Evolutionary conservation across 1,140 invertebrate genomes (phyloP).

Genomic region (Trissolcus basalis): DNA sequence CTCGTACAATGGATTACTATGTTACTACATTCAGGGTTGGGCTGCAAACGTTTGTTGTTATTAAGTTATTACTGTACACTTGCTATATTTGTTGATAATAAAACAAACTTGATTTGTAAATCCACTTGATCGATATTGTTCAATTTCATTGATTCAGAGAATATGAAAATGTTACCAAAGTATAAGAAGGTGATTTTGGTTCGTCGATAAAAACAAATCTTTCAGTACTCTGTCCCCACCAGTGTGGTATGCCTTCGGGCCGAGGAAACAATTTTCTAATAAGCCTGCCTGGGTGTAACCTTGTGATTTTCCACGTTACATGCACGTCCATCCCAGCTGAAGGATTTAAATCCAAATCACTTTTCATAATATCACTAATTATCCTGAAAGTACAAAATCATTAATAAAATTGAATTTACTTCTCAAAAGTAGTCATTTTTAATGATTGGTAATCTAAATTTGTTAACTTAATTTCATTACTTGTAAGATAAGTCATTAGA

Average conservation of each 20-base stretch:
- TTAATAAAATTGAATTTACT: constrained; percentile 3
- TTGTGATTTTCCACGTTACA: constrained; percentile 82
- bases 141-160: too few relatives aligned
- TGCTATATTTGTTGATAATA: too few relatives aligned
- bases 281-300: constrained; percentile 80
- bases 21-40: constrained; percentile 85
- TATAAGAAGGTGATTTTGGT: constrained; percentile 77
- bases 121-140: too few relatives aligned
- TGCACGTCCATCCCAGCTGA: constrained; percentile 65
- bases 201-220: constrained; percentile 84
- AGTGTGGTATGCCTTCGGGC: constrained; percentile 78
- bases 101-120: too few relatives aligned
- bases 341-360: constrained; percentile 58
- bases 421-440: neutral
- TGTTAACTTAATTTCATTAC: constrained; percentile 29
- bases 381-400: constrained; percentile 57
- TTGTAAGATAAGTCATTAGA: constrained; percentile 73
- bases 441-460: too few relatives aligned
- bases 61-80: too few relatives aligned
- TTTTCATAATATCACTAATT: constrained; percentile 64
- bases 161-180: constrained; percentile 73
- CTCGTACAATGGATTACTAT: constrained; percentile 82
- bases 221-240: constrained; percentile 82
- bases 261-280: constrained; percentile 81
- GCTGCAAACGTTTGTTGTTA: constrained; percentile 69